Evolutionary conservation across 37 sponge, comb jelly and placozoan species (phyloP), one percentile per base, ranked within the genome.

Genomic region (Eunapius fragilis): DNA sequence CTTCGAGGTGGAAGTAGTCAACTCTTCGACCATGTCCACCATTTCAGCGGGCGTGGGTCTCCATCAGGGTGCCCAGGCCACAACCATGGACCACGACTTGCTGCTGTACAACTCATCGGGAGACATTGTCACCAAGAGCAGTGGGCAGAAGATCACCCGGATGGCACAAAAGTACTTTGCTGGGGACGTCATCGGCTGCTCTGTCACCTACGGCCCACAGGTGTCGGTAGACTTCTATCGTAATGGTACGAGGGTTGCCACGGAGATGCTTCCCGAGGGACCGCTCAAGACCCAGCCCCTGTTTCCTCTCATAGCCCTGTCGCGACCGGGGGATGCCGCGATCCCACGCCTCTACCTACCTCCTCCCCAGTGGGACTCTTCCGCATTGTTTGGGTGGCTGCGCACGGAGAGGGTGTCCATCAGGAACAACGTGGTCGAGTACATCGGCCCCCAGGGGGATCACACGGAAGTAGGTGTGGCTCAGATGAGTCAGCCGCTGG

Each of bases 1-100:
- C 67, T 94, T 94, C 84, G 82, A 85, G 71, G 36, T 94, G 19
- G 74, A 87, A 71, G 80, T 94, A 11, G 70, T 85, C n/a, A 25
- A 58, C 0, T 37, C 5, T 70, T 58, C 37, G 0, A 67, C 28
- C 19, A 33, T 2, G 2, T 81, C 86, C 41, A 23, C 24, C 37
- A 84, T 90, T 27, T 70, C 58, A 1, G 73, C 88, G 22, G 94
- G 94, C 2, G 30, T 81, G 31, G 75, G 85, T 11, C 35, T 75
- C 24, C 37, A 25, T n/a, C 70, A 87, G 30, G 80, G 85, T 14
- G 26, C 34, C 5, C 67, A 72, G 26, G 76, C 45, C 24, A 76
- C 45, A 3, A 25, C 45, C 26, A 73, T 83, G 37, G 50, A 75
- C 9, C 67, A 71, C 2, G 81, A 77, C 26, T 58, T 70, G 25